Base-by-base conservation (phyloP, 2,113 vertebrate species). In the Echinops telfairi region DNA sequence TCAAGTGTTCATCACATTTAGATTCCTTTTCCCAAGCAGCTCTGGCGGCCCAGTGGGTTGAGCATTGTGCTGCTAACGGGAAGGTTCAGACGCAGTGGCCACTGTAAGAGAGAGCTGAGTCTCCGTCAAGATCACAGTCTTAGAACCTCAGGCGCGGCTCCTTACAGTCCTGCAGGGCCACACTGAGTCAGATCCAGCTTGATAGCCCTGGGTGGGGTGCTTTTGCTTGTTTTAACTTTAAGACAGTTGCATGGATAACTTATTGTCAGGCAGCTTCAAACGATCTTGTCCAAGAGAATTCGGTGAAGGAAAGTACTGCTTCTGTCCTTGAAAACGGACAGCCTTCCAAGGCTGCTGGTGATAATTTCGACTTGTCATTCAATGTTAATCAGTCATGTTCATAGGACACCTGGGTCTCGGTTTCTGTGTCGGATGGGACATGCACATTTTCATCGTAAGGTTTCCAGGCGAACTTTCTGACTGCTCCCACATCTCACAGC, bases 261-360 rank as follows among this genome's bases (percentile, higher is more conserved):
- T 92, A 12, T 33, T 73, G 6, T 31, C 22, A 80, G 71, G 12
- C 77, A 64, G 62, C 23, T 68, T 89, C 40, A 64, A 87, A n/a
- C 15, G 57, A 33, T 57, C 92, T 93, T 68, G 70, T 83, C 78
- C 68, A 90, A 87, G 71, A 94, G 77, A 87, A 89, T 89, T 33
- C 83, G 2, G 43, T 53, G 80, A 38, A 82, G 81, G 77, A 75
- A 82, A 66, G 29, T 12, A 43, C n/a, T 38, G 20, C n/a, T 64
- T 83, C 83, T 76, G 12, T 78, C 80, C 27, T 68, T 11, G n/a
- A 83, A 77, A n/a, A 20, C 57, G 71, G 86, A 68, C 36, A 83
- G 16, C 2, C 19, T 81, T 38, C 53, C 23, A 66, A n/a, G 33
- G 62, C 58, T 29, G 25, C 57, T 70, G 86, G n/a, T 53, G 76